phyloP scores from a whole-genome alignment of 2,888 invertebrate genomes.

The Latrodectus elegans region DNA sequence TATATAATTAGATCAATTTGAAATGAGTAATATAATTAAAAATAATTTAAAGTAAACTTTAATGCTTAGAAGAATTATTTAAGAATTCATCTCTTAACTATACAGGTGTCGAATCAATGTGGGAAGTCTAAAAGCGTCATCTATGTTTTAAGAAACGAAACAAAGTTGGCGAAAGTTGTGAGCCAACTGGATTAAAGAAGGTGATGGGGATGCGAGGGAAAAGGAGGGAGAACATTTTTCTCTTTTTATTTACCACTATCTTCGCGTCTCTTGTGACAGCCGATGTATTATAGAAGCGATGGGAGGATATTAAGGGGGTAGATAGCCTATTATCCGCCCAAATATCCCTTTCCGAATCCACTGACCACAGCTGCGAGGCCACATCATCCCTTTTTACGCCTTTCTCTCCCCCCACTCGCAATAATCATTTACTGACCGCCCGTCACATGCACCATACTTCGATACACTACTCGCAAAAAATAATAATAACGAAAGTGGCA shows the following conservation, averaged over 20 bases:
- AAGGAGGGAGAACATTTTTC: slow-evolving; percentile 4
- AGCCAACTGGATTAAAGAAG: not conserved
- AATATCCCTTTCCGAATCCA: slow-evolving; percentile 67
- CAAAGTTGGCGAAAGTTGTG: no score
- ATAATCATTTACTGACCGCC: slow-evolving; percentile 65
- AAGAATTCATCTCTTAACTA: no score
- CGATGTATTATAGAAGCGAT: slow-evolving; percentile 58
- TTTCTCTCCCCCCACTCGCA: slow-evolving; percentile 31
- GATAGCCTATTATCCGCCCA: slow-evolving; percentile 67
- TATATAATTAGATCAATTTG: no score
- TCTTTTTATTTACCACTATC: slow-evolving; percentile 61
- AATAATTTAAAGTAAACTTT: no score
- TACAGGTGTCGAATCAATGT: no score
- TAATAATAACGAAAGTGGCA: slow-evolving; percentile 18
- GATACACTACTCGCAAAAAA: slow-evolving; percentile 7
- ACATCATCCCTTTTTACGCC: slow-evolving; percentile 69
- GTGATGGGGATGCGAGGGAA: not conserved
- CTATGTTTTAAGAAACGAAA: no score
- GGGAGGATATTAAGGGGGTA: slow-evolving; percentile 62
- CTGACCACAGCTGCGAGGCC: slow-evolving; percentile 67
- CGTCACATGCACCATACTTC: not conserved
- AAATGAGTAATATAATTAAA: no score
- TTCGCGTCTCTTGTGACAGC: slow-evolving; percentile 49
- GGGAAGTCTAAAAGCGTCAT: no score
- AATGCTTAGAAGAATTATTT: no score